Conservation (phyloP, 2,888 invertebrate genomes). For the Lycocerus yunnanus region DNA sequence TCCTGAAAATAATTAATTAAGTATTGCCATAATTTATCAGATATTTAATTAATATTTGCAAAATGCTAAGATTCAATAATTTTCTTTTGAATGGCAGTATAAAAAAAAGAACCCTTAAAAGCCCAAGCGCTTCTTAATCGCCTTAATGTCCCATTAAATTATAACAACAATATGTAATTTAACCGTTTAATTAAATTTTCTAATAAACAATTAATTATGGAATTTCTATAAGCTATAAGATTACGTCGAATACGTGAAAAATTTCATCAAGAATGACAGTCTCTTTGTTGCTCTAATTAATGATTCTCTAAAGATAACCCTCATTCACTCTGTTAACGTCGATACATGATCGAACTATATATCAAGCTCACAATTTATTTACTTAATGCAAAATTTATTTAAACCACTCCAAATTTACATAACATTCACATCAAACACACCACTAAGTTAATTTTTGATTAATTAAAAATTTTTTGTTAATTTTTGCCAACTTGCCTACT, state of each 20-base stretch:
- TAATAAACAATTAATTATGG: not conserved
- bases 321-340: not conserved
- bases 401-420: not conserved
- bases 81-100: not conserved
- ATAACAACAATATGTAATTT: not conserved
- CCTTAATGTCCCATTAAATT: not conserved
- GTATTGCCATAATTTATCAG: not conserved
- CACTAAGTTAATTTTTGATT: not conserved
- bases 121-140: not conserved
- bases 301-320: not conserved
- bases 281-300: slow-evolving; percentile 1
- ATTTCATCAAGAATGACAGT: not conserved
- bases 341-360: not conserved
- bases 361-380: not conserved
- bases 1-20: not conserved
- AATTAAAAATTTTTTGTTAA: not conserved
- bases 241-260: slow-evolving; percentile 1
- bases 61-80: not conserved
- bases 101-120: not conserved
- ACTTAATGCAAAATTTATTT: not conserved
- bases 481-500: not conserved
- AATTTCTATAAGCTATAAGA: not conserved
- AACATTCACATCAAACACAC: not conserved
- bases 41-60: not conserved
- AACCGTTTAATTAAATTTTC: not conserved